Evolutionary conservation across 2,113 vertebrate species (phyloP).

Genomic region (Merops nubicus): DNA sequence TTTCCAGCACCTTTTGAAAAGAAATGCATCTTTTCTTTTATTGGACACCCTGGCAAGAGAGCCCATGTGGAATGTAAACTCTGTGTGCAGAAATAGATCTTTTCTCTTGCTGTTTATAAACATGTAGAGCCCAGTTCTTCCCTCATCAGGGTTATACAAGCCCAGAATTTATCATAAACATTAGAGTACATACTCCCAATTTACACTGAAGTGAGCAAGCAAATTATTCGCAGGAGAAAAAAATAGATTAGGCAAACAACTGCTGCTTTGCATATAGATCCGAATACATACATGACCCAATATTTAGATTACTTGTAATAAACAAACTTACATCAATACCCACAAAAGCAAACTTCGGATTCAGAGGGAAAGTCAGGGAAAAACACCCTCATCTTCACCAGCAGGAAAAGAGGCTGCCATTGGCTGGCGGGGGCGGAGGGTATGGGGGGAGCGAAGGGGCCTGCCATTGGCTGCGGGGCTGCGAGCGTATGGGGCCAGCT

Average conservation of each 20-base stretch:
- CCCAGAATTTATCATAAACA: neutral
- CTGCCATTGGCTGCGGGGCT: too few relatives aligned
- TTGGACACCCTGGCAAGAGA: neutral
- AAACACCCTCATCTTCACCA: fast-evolving
- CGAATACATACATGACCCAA: neutral
- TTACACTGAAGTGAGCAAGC: neutral
- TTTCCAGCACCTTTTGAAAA: neutral
- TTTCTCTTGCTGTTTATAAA: slow-evolving; percentile 54
- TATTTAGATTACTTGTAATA: neutral
- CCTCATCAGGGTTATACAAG: neutral
- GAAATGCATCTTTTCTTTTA: slow-evolving; percentile 18
- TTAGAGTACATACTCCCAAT: neutral
- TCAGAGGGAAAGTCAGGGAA: neutral
- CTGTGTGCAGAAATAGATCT: neutral
- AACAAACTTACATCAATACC: neutral
- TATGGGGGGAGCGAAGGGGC: too few relatives aligned
- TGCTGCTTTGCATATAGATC: neutral
- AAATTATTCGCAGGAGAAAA: neutral
- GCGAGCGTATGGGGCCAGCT: too few relatives aligned
- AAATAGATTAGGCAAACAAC: neutral
- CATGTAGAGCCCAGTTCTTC: neutral
- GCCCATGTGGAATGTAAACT: slow-evolving; percentile 19
- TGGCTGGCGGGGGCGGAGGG: too few relatives aligned
- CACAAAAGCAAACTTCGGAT: neutral
- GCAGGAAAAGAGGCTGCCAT: too few relatives aligned